phyloP scores from a whole-genome alignment of 2,113 vertebrate genomes.

The Fulmarus glacialis region DNA sequence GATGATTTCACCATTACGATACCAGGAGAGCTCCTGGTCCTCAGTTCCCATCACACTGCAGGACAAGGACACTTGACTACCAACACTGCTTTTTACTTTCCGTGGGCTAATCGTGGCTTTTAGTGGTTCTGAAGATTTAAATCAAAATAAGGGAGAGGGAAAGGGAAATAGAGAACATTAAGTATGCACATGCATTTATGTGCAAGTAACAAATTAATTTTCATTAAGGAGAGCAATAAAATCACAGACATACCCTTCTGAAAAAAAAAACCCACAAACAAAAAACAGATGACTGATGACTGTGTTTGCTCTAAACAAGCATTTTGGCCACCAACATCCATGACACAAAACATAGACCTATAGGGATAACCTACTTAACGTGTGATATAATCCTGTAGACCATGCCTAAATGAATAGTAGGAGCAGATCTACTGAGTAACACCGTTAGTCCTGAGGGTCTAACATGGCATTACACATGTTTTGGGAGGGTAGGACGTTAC shows the following conservation, averaged over 20 bases:
- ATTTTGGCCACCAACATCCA: neutral
- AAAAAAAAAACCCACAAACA: neutral
- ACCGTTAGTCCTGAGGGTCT: neutral
- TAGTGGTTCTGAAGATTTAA: slow-evolving; percentile 84
- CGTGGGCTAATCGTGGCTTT: slow-evolving; percentile 93
- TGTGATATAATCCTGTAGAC: neutral
- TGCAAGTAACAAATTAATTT: neutral
- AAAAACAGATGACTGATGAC: neutral
- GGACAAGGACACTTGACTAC: slow-evolving; percentile 95
- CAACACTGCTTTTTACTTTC: slow-evolving; percentile 96
- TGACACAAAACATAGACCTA: neutral
- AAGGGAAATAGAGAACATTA: neutral
- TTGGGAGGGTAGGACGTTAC: neutral
- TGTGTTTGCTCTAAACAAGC: neutral
- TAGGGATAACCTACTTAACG: neutral
- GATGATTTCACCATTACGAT: slow-evolving; percentile 94
- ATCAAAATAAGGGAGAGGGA: neutral
- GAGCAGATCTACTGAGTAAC: neutral
- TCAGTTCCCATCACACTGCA: slow-evolving; percentile 92
- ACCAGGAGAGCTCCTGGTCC: slow-evolving; percentile 95
- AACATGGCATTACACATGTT: neutral
- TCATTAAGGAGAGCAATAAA: neutral
- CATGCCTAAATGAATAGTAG: neutral
- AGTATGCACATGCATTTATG: neutral
- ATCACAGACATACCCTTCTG: neutral